Percentiles rank a stretch among this genome's conserved stretches.
These are phyloP conservation scores for Heliocidaris erythrogramma DNA, from an alignment of 35 echinoderm and acorn worm species.

Conservation along the genomic window DNA sequence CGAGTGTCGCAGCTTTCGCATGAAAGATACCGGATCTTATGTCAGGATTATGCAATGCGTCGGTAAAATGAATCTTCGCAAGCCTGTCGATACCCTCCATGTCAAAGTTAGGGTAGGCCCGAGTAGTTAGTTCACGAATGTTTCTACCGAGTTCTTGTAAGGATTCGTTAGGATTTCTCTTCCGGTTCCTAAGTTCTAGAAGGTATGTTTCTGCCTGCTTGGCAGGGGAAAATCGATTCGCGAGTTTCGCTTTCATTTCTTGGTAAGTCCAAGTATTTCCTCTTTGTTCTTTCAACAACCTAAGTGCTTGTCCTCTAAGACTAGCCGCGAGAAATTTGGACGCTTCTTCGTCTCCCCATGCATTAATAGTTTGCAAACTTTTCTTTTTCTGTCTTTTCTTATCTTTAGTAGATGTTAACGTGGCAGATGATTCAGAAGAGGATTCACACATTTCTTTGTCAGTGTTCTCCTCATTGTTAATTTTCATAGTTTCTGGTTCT, in stretches of 20 bases:
- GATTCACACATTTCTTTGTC: too few relatives aligned
- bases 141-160: neutral
- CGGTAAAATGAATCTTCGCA: neutral
- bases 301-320: neutral
- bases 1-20: neutral
- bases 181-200: neutral
- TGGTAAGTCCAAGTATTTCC: neutral
- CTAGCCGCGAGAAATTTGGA: neutral
- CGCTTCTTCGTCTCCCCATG: conserved; percentile 7
- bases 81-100: neutral
- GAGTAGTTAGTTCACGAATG: neutral
- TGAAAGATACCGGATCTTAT: neutral
- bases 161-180: neutral
- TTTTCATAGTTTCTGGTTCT: too few relatives aligned
- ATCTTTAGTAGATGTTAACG: too few relatives aligned
- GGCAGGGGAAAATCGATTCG: neutral
- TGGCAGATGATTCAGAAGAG: too few relatives aligned
- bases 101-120: neutral
- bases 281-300: neutral
- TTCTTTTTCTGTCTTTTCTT: too few relatives aligned
- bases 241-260: neutral
- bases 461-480: too few relatives aligned
- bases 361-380: neutral
- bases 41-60: neutral
- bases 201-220: neutral